Evolutionary conservation across 2,797 vertebrate species (phyloP), one percentile per base, ranked within the genome.

Genomic region (Sebastes itinus): DNA sequence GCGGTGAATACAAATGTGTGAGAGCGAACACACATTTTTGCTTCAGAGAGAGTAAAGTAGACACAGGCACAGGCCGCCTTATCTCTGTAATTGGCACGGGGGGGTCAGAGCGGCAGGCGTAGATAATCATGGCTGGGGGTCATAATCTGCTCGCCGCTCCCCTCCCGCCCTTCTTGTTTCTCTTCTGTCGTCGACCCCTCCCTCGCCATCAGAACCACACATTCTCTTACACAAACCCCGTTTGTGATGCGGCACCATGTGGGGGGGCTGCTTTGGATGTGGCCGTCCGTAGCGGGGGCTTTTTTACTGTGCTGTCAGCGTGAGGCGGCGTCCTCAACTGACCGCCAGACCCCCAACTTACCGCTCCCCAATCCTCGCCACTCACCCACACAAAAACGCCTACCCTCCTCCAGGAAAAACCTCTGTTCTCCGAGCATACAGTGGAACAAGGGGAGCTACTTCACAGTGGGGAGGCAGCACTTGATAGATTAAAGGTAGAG

Each of bases 51-150:
- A 67, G 72, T 18, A 69, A 83, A 70, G 58, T 6, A 55, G 38
- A 63, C 69, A 80, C 35, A 78, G 18, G n/a, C 82, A 75, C 56
- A 72, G 23, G 28, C 72, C 75, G 78, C 59, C 80, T 87, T 92
- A 89, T 92, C 89, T 87, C 84, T 81, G 79, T 92, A 89, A 94
- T 90, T 92, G 90, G 73, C 78, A 77, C 3, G n/a, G 68, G 79
- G 55, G 18, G 86, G 93, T 90, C 89, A 92, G 79, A 86, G 80
- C 68, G 8, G 62, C 81, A 84, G 72, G 72, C 78, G 25, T 72
- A 89, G 85, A 92, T 90, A 90, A 92, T 92, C 73, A 58, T 88
- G 20, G 77, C 89, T 74, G 58, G 80, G 85, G 90, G 87, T 85
- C 83, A 76, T 82, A 91, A 83, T 91, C 86, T 82, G 58, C 86